Conservation (phyloP, 2,113 vertebrate species). For the Sminthopsis crassicaudata region DNA sequence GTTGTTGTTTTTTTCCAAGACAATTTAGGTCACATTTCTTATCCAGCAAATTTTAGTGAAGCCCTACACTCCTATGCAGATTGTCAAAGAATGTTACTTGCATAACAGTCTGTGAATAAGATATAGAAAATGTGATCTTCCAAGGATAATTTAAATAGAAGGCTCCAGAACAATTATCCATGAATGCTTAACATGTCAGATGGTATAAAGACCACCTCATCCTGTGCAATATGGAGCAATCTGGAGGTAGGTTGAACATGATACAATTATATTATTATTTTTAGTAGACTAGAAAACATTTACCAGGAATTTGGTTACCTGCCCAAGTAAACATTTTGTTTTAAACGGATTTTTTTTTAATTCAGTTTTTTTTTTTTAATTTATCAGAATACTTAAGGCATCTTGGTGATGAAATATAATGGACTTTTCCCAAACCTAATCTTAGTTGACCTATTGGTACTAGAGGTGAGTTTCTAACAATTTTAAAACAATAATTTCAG, state of each 20-base stretch:
- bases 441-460: neutral
- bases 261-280: conserved; percentile 71
- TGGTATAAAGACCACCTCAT: conserved; percentile 71
- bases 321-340: neutral
- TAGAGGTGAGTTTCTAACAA: neutral
- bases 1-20: conserved; percentile 65
- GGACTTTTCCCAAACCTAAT: neutral
- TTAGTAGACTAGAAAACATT: conserved; percentile 56
- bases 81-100: conserved; percentile 75
- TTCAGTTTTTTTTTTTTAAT: neutral
- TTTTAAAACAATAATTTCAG: neutral
- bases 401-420: neutral
- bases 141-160: conserved; percentile 81
- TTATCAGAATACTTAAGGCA: conserved; percentile 22
- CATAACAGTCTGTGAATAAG: conserved; percentile 76
- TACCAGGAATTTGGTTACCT: conserved; percentile 57
- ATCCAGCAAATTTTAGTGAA: conserved; percentile 62
- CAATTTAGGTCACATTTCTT: conserved; percentile 67
- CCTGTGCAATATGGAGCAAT: conserved; percentile 60
- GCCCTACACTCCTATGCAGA: conserved; percentile 71
- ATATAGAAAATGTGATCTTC: conserved; percentile 76
- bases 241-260: conserved; percentile 53
- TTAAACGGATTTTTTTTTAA: conserved; percentile 44
- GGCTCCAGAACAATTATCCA: conserved; percentile 75
- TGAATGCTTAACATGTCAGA: conserved; percentile 76